phyloP scores from a whole-genome alignment of 1,140 invertebrate species.

The Trichonephila clavipes region DNA sequence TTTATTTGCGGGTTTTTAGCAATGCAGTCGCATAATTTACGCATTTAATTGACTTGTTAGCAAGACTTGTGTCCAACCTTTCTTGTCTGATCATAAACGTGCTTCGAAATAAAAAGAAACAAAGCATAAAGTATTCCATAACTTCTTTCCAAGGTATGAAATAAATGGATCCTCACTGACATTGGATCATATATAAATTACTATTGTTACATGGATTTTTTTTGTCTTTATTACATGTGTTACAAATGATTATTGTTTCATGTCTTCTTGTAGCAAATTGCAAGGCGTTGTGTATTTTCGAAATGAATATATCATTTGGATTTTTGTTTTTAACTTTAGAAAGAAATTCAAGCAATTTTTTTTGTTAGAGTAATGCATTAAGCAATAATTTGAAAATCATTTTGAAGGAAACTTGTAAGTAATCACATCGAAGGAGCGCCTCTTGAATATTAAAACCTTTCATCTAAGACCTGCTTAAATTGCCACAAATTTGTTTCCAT shows the following conservation, averaged over 20 bases:
- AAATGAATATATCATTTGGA: not conserved
- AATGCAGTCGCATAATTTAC: constrained; percentile 49
- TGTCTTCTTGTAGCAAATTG: not conserved
- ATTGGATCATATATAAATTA: not conserved
- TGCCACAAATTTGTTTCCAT: no score
- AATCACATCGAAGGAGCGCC: no score
- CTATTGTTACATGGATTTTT: not conserved
- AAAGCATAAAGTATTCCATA: not conserved
- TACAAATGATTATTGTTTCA: not conserved
- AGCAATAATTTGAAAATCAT: no score
- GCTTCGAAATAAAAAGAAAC: not conserved
- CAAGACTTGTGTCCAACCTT: constrained; percentile 13
- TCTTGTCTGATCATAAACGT: constrained; percentile 31
- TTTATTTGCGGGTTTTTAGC: constrained; percentile 47
- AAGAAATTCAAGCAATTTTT: not conserved
- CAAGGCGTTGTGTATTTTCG: not conserved
- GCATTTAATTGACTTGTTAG: constrained; percentile 61
- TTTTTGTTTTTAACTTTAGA: not conserved
- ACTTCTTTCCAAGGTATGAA: constrained; percentile 13
- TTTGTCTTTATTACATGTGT: not conserved
- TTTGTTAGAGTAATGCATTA: no score
- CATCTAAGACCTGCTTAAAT: no score
- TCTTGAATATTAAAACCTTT: no score
- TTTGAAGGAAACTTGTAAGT: no score
- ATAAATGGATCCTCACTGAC: not conserved